A percentile compares a stretch with the other conserved stretches of the same genome.
These are phyloP conservation scores for Cetoscarus ocellatus DNA, from an alignment of 2,797 vertebrate genomes.

Conservation along the genomic window DNA sequence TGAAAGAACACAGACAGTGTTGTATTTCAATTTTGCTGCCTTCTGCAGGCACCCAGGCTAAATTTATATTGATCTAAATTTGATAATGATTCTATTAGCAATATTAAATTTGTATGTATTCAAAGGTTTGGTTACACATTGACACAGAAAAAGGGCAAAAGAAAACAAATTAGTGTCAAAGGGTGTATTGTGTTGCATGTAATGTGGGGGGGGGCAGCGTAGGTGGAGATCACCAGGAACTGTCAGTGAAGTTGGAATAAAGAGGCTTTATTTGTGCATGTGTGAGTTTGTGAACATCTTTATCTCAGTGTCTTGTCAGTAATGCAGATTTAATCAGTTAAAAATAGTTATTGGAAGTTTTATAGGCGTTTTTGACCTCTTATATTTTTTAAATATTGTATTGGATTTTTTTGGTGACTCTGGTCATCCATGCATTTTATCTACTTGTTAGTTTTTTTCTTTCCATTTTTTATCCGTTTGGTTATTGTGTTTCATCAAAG, in stretches of 20 bases:
- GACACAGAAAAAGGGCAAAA: slow-evolving; percentile 79
- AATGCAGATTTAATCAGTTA: slow-evolving; percentile 36
- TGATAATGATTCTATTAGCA: slow-evolving; percentile 91
- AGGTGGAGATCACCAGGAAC: slow-evolving; percentile 79
- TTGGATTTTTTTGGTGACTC: not conserved
- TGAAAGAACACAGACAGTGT: slow-evolving; percentile 80
- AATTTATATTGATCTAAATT: slow-evolving; percentile 89
- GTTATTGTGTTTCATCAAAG: too few relatives aligned
- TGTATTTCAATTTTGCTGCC: slow-evolving; percentile 87
- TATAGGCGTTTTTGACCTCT: slow-evolving; percentile 1
- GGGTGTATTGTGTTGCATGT: slow-evolving; percentile 88
- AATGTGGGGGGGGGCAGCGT: slow-evolving; percentile 79
- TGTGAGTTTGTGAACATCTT: slow-evolving; percentile 43
- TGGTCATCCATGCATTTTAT: too few relatives aligned
- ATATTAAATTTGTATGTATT: slow-evolving; percentile 88
- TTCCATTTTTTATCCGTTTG: too few relatives aligned
- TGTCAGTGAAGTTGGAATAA: slow-evolving; percentile 78
- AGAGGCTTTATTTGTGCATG: slow-evolving; percentile 60
- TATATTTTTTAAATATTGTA: not conserved
- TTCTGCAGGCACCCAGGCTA: slow-evolving; percentile 82
- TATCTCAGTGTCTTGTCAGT: slow-evolving; percentile 22
- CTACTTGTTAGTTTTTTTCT: too few relatives aligned
- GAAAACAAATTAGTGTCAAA: slow-evolving; percentile 87
- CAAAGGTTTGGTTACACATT: slow-evolving; percentile 82
- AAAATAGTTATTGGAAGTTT: not conserved